A percentile compares a stretch with the other conserved stretches of the same genome.
These are phyloP conservation scores for Spisula solida DNA, from an alignment of 2,888 invertebrate species.

Conservation along the genomic window DNA sequence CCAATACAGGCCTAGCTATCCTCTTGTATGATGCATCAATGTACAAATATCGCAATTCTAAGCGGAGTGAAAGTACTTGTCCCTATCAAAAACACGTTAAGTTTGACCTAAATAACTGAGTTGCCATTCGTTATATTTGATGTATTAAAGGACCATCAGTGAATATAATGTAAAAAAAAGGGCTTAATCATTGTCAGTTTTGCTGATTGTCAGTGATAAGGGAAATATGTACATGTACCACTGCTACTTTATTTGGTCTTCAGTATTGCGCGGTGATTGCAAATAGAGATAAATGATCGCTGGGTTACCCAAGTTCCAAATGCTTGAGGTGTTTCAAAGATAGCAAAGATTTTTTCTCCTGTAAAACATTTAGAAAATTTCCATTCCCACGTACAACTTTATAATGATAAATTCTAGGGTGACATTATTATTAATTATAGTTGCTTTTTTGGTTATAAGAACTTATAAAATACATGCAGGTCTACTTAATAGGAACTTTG, in stretches of 20 bases:
- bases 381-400: too few species aligned
- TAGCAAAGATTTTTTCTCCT: not conserved
- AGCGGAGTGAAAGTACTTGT: not conserved
- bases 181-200: constrained; percentile 42
- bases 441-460: not conserved
- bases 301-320: not conserved
- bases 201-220: constrained; percentile 41
- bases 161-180: constrained; percentile 30
- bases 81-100: not conserved
- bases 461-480: not conserved
- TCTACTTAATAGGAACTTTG: not conserved
- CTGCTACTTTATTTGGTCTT: not conserved
- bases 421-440: constrained; percentile 6
- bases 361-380: not conserved
- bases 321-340: not conserved
- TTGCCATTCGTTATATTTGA: constrained; percentile 29
- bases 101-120: constrained; percentile 44
- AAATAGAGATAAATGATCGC: not conserved
- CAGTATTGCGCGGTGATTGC: not conserved
- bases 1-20: too few species aligned
- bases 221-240: not conserved
- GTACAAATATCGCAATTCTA: not conserved
- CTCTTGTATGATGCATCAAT: not conserved
- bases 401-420: not conserved
- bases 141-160: constrained; percentile 27